Conservation (phyloP, 2,113 vertebrate genomes). For the Hemibagrus wyckioides region DNA sequence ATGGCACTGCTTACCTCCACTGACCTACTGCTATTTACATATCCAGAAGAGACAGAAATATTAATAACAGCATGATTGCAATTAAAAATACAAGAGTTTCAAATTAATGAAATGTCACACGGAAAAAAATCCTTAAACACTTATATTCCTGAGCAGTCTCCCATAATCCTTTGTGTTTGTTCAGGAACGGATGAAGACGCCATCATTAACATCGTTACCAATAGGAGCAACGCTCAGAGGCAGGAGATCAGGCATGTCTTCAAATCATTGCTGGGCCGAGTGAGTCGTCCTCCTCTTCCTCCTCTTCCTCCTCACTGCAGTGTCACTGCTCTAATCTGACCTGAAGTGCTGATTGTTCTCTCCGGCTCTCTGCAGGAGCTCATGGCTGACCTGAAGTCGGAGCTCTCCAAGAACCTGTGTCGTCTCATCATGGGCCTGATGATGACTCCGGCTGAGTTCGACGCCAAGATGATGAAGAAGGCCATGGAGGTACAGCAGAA, state of each 20-base stretch:
- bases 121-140: background rate
- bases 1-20: background rate
- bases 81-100: too few species aligned
- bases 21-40: background rate
- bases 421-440: slow-evolving; percentile 90
- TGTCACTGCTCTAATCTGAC: background rate
- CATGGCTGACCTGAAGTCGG: slow-evolving; percentile 94
- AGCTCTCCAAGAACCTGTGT: slow-evolving; percentile 88
- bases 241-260: slow-evolving; percentile 89
- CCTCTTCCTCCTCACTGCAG: background rate
- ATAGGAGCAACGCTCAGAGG: slow-evolving; percentile 86
- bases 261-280: slow-evolving; percentile 93
- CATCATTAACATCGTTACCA: slow-evolving; percentile 86
- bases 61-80: too few species aligned
- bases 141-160: background rate
- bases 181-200: slow-evolving; percentile 89
- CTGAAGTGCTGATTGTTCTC: background rate
- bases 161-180: background rate
- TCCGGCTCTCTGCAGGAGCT: slow-evolving; percentile 77
- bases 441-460: slow-evolving; percentile 89
- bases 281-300: slow-evolving; percentile 60
- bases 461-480: slow-evolving; percentile 95
- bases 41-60: background rate
- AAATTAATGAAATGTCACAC: background rate
- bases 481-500: slow-evolving; percentile 84